Base-by-base conservation (phyloP, 2,888 invertebrate genomes). In the Sarcophaga rosellei region DNA sequence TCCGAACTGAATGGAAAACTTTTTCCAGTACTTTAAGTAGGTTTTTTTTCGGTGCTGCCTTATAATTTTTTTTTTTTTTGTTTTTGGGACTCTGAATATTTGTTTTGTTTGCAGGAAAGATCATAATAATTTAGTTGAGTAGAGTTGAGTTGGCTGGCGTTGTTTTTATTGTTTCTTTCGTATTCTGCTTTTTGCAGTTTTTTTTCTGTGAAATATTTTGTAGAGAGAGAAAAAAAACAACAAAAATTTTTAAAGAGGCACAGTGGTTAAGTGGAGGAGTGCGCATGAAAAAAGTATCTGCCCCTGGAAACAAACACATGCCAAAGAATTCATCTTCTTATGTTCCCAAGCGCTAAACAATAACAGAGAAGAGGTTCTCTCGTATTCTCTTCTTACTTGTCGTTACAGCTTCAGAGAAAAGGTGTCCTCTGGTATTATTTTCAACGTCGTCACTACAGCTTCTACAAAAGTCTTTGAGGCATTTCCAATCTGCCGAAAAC, bases 101-200 rank as follows among this genome's bases (percentile, higher is more conserved):
- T 69, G 61, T 74, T 81, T 81, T 70, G 45, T 76, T 81, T 63
- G 45, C n/a, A 45, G 23, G 21, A n/a, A 47, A 84, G 59, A 75
- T 75, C 69, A 75, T 75, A 75, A 74, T 75, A 74, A 68, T 63
- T 79, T 73, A 45, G 57, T 69, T 44, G 57, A 68, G 44, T 35
- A 65, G 17, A 44, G 63, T 75, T 53, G 35, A 35, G 10, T 35
- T 35, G 35, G 35, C 35, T 35, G 21, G 44, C 17, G 12, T 3
- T 65, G 21, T 20, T 66, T 66, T 66, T 17, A 23, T 65, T 53
- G 12, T 17, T 65, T 65, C 4, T 53, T 47, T 15, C 47, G 11
- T 15, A 12, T 15, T 53, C 17, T 17, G 0, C 1, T 17, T 53
- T 53, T n/a, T 68, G 57, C 12, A 47, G 23, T 53, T 53, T 53